Evolutionary conservation across 2,888 invertebrate genomes (phyloP), one percentile per base, ranked within the genome.

Genomic region (Heteropelma amictum): DNA sequence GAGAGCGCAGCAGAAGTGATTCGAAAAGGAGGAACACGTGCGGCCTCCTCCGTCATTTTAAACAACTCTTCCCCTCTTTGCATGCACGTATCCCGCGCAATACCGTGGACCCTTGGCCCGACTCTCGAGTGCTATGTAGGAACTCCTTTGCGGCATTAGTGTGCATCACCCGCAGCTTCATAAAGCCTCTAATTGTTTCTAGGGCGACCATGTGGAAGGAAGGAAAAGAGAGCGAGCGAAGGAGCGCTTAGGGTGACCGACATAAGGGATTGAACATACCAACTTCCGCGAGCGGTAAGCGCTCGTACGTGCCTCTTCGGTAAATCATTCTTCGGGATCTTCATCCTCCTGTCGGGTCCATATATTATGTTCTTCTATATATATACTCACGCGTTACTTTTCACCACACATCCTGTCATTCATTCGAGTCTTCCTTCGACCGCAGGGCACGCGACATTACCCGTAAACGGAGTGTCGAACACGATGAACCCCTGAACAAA

Each of bases 131-230:
- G 56, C 75, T 76, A 40, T 51, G n/a, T n/a, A 53, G 70, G 28
- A 70, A 76, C 76, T 76, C 68, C 78, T 78, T 73, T 71, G 76
- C 76, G 76, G 75, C 69, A 71, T 67, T 51, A 68, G 76, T 71
- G 51, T 56, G 72, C 47, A 54, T 73, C 76, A 65, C 68, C 63
- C 65, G 75, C 70, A 72, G 77, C 64, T 82, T 77, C 82, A 79
- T 82, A 81, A 84, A 84, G 79, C 79, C 72, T 82, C 81, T 84
- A 84, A 84, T 84, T 84, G 84, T 84, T 82, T 81, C 76, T 60
- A 76, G 67, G 77, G 83, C 74, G 60, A 69, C 64, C 74, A 64
- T 38, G 64, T 74, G 60, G 64, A 74, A 73, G 54, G 40, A 58
- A 69, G 58, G 33, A 49, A 60, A 40, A 12, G 17, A n/a, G 23